These are phyloP conservation scores for Orthosia gracilis DNA, from an alignment of 2,888 invertebrate genomes.

Conservation along the genomic window DNA sequence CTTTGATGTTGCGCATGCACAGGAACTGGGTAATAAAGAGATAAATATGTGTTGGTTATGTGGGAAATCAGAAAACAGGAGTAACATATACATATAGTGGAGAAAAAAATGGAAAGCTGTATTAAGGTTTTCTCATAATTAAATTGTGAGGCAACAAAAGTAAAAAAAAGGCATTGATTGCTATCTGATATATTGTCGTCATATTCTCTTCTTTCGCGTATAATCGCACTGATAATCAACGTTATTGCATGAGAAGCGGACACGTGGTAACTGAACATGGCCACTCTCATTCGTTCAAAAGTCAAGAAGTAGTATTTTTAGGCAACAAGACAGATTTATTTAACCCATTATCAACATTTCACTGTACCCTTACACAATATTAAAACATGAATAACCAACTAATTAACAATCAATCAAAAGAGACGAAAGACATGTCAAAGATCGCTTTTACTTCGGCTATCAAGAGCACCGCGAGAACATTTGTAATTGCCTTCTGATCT, in stretches of 20 bases:
- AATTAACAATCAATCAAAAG: constrained; percentile 25
- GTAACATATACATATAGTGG: background rate
- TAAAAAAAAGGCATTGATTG: too few relatives aligned
- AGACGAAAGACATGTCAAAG: constrained; percentile 13
- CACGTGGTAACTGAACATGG: background rate
- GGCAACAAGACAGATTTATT: background rate
- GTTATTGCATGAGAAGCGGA: background rate
- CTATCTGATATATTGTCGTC: background rate
- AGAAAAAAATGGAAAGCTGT: background rate
- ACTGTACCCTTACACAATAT: too few relatives aligned
- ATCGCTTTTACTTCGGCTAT: background rate
- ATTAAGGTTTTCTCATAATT: background rate
- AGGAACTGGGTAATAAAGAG: constrained; percentile 94
- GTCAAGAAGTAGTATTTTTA: background rate
- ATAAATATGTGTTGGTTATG: background rate
- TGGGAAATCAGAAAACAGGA: too few relatives aligned
- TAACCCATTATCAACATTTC: background rate
- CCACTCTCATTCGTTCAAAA: background rate
- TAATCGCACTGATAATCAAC: background rate
- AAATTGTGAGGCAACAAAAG: too few relatives aligned
- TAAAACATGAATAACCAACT: background rate
- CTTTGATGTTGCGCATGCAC: constrained; percentile 98
- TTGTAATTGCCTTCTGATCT: constrained; percentile 20
- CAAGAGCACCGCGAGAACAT: constrained; percentile 3
- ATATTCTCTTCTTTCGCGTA: background rate